A percentile compares a stretch with the other conserved stretches of the same genome.
These are phyloP conservation scores for Agrochola lychnidis DNA, from an alignment of 2,888 invertebrate species.

Conservation along the genomic window DNA sequence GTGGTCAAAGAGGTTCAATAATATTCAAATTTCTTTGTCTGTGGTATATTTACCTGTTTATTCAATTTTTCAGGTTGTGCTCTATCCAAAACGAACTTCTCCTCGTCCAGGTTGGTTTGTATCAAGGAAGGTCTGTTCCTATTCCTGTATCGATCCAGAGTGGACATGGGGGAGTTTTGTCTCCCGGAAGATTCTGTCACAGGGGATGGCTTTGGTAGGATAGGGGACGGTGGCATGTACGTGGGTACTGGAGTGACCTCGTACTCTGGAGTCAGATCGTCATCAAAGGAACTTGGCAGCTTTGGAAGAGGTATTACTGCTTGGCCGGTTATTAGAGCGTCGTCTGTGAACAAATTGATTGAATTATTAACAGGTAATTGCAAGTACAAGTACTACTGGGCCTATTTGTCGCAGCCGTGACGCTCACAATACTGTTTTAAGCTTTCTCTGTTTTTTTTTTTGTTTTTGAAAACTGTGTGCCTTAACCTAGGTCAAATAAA, in stretches of 20 bases:
- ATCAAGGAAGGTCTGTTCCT: constrained; percentile 84
- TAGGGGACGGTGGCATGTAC: constrained; percentile 83
- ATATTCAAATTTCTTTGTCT: neutral
- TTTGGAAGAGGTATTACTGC: constrained; percentile 92
- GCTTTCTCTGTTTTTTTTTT: no score
- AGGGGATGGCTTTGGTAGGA: constrained; percentile 77
- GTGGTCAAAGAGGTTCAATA: neutral
- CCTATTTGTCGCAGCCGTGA: no score
- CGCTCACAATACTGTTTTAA: no score
- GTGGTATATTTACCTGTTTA: constrained; percentile 82
- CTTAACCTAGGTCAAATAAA: no score
- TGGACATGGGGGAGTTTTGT: constrained; percentile 85
- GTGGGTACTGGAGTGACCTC: constrained; percentile 77
- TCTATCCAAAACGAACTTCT: constrained; percentile 93
- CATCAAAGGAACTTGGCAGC: constrained; percentile 89
- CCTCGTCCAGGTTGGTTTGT: constrained; percentile 88
- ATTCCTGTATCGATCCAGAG: constrained; percentile 86
- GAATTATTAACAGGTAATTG: neutral
- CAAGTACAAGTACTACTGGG: neutral
- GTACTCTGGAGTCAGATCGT: constrained; percentile 82
- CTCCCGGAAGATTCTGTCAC: constrained; percentile 72
- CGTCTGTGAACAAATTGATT: constrained; percentile 82
- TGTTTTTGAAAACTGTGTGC: no score
- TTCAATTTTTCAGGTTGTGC: constrained; percentile 90
- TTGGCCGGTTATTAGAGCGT: constrained; percentile 92